Evolutionary conservation across 1,140 invertebrate species (phyloP).

Genomic region (Campoletis sonorensis): DNA sequence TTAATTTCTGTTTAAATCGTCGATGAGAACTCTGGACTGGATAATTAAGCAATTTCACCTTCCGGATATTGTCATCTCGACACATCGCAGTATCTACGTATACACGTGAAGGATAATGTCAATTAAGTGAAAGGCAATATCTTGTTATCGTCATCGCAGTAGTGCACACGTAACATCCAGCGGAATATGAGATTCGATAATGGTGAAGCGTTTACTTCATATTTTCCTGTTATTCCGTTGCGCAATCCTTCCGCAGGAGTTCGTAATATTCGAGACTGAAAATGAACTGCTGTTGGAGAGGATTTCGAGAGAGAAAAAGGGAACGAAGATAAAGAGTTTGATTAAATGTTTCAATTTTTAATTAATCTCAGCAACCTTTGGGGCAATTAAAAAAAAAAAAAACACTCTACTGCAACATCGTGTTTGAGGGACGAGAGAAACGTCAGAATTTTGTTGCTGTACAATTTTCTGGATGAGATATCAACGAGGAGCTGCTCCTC

Average conservation of each 20-base stretch:
- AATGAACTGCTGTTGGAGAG: not conserved
- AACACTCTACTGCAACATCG: not conserved
- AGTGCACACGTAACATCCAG: not conserved
- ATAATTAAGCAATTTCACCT: not conserved
- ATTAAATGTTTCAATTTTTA: too few relatives aligned
- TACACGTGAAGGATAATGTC: not conserved
- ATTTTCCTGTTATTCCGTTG: conserved; percentile 12
- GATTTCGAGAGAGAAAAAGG: not conserved
- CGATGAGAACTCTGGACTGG: not conserved
- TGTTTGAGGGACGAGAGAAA: not conserved
- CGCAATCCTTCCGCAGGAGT: not conserved
- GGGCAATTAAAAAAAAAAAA: too few relatives aligned
- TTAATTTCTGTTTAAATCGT: not conserved
- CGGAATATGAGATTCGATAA: not conserved
- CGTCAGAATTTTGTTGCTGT: not conserved
- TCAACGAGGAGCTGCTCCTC: not conserved
- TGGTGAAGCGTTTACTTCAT: not conserved
- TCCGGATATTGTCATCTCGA: not conserved
- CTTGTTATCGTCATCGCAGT: not conserved
- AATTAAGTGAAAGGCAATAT: conserved; percentile 6
- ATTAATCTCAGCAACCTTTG: too few relatives aligned
- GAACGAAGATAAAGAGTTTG: conserved; percentile 12
- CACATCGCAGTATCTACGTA: not conserved
- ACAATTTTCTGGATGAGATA: not conserved
- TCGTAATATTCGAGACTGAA: not conserved